Evolutionary conservation across 2,113 vertebrate species (phyloP).

Genomic region (Mus musculus): DNA sequence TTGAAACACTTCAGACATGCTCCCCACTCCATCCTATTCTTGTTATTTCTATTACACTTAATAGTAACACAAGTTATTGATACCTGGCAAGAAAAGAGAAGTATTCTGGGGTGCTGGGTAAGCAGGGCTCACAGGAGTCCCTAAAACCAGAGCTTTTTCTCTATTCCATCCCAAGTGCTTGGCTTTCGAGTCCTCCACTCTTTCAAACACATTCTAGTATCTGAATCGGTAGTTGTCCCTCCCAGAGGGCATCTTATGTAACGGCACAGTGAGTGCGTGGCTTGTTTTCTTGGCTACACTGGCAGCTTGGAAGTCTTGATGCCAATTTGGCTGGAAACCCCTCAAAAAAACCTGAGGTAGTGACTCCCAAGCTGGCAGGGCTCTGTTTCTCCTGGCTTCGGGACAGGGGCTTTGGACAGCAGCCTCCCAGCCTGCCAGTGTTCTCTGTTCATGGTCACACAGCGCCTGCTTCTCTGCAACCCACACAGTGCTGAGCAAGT

Average conservation of each 20-base stretch:
- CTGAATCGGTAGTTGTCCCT: slow-evolving; percentile 8
- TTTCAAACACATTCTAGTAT: slow-evolving; percentile 54
- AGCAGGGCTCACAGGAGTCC: not conserved
- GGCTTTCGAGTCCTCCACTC: not conserved
- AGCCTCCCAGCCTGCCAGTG: not conserved
- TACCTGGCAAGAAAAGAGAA: not conserved
- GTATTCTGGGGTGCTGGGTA: not conserved
- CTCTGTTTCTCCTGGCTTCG: slow-evolving; percentile 80
- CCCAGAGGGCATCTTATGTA: slow-evolving; percentile 48
- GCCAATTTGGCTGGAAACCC: slow-evolving; percentile 60
- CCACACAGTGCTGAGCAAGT: slow-evolving; percentile 42
- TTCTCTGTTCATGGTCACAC: not conserved
- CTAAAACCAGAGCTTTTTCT: not conserved
- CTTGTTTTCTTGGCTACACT: slow-evolving; percentile 25
- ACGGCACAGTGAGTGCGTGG: slow-evolving; percentile 46
- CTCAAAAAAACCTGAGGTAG: slow-evolving; percentile 54
- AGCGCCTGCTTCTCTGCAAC: not conserved
- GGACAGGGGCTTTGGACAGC: slow-evolving; percentile 55
- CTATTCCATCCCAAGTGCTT: not conserved
- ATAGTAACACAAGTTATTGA: not conserved
- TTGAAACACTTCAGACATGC: not conserved
- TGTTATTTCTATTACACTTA: not conserved
- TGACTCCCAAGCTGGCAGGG: slow-evolving; percentile 70
- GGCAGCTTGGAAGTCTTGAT: slow-evolving; percentile 69
- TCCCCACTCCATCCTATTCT: too few relatives aligned